Conservation (phyloP, 2,797 vertebrate species). For the Lepidocolaptes lacrymiger region DNA sequence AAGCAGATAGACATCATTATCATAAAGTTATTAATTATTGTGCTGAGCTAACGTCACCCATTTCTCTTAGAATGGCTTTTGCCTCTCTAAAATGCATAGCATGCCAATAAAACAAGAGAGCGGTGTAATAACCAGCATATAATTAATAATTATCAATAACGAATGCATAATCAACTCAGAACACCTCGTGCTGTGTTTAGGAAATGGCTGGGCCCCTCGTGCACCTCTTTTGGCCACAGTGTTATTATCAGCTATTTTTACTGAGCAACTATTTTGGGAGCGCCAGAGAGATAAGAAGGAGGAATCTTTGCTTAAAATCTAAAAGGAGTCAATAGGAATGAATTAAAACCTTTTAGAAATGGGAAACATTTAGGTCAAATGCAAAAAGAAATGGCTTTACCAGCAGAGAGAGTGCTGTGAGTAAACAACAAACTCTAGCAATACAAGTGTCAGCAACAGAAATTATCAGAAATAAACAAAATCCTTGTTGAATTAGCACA, state of each 20-base stretch:
- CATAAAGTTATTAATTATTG: conserved; percentile 30
- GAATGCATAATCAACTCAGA: conserved; percentile 12
- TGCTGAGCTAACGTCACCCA: background rate
- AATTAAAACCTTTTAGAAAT: background rate
- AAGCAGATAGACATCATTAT: background rate
- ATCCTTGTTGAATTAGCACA: conserved; percentile 25
- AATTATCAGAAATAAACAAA: conserved; percentile 46
- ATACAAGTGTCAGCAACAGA: background rate
- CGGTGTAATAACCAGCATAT: background rate
- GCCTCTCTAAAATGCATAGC: background rate
- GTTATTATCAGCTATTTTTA: background rate
- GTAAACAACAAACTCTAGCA: background rate
- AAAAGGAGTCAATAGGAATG: background rate
- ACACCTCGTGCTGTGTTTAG: background rate
- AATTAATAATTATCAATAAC: conserved; percentile 59
- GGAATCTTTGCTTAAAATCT: background rate
- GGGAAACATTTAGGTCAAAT: background rate
- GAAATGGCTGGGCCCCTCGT: background rate
- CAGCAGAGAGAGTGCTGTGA: background rate
- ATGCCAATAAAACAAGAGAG: background rate
- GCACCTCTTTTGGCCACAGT: background rate
- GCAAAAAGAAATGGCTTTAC: background rate
- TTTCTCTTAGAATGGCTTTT: conserved; percentile 16
- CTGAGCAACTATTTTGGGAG: background rate
- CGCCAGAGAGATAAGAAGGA: background rate